phyloP scores from a whole-genome alignment of 35 echinoderm and acorn worm genomes.

The Ptychodera flava region DNA sequence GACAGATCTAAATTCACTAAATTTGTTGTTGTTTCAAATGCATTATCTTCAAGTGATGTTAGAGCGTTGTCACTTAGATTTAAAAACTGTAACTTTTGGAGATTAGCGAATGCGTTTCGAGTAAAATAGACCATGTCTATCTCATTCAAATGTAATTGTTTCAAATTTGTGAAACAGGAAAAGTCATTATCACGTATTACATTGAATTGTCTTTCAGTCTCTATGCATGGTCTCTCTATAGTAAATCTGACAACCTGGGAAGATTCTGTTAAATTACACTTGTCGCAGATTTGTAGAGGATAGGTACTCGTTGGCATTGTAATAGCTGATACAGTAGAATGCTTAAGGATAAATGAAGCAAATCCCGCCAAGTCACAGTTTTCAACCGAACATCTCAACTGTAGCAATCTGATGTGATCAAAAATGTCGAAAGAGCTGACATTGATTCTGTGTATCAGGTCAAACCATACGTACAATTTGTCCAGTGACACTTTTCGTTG shows the following conservation, averaged over 20 bases:
- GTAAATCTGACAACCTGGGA: not conserved
- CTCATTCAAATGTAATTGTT: not conserved
- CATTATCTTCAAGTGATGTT: not conserved
- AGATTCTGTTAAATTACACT: too few species aligned
- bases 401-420: not conserved
- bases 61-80: not conserved
- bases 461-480: not conserved
- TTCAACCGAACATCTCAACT: not conserved
- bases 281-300: not conserved
- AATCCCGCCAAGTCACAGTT: not conserved
- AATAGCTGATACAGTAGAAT: not conserved
- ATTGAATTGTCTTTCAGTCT: not conserved
- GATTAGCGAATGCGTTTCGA: not conserved
- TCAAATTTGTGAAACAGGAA: not conserved
- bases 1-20: not conserved
- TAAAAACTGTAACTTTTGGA: not conserved
- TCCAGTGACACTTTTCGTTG: not conserved
- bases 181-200: not conserved
- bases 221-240: not conserved
- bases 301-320: not conserved
- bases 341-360: not conserved
- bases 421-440: not conserved
- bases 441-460: not conserved
- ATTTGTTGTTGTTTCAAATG: not conserved
- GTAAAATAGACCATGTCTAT: not conserved